These are phyloP conservation scores for Eupithecia vulgata DNA, from an alignment of 2,888 invertebrate species.

Conservation along the genomic window DNA sequence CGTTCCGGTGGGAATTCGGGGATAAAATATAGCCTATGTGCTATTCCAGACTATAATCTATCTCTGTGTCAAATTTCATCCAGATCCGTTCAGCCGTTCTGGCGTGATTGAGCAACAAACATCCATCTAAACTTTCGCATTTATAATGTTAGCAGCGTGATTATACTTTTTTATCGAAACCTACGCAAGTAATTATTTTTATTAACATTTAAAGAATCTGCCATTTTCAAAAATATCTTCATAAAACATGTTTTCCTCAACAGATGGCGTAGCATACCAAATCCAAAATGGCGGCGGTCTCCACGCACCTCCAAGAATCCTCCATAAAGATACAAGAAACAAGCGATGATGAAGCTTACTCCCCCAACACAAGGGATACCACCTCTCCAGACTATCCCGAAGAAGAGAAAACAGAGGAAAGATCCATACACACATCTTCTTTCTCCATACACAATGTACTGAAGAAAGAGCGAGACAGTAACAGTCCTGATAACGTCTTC, in stretches of 20 bases:
- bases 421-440: slow-evolving; percentile 68
- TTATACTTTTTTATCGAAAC: too few relatives aligned
- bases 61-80: too few relatives aligned
- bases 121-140: too few relatives aligned
- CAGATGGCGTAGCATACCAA: slow-evolving; percentile 73
- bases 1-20: too few relatives aligned
- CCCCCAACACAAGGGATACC: slow-evolving; percentile 73
- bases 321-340: slow-evolving; percentile 75
- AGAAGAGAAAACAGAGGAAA: slow-evolving; percentile 69
- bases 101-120: too few relatives aligned
- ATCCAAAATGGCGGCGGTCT: slow-evolving; percentile 77
- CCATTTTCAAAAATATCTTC: neutral
- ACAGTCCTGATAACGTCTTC: slow-evolving; percentile 79
- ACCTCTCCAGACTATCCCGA: slow-evolving; percentile 74
- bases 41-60: too few relatives aligned
- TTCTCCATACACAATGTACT: slow-evolving; percentile 81
- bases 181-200: too few relatives aligned
- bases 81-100: too few relatives aligned
- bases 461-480: slow-evolving; percentile 77
- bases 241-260: slow-evolving; percentile 38
- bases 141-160: too few relatives aligned
- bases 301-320: slow-evolving; percentile 73
- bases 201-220: too few relatives aligned
- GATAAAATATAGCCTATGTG: too few relatives aligned
- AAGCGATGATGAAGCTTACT: slow-evolving; percentile 78